Base-by-base conservation (phyloP, 2,888 invertebrate genomes). In the Azorinus chamasolen region DNA sequence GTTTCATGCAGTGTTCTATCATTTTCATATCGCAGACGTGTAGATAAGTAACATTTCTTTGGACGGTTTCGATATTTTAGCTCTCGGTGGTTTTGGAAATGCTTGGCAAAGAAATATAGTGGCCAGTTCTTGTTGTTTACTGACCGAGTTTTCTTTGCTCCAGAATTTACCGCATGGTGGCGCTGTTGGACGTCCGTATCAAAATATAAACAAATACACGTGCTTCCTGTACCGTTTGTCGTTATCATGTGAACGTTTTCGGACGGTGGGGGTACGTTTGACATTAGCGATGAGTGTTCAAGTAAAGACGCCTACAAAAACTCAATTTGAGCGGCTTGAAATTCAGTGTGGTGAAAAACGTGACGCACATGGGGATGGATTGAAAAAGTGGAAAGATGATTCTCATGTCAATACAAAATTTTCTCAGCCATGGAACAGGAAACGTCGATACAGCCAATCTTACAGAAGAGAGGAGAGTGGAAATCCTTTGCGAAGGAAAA, bases 261-360 rank as follows among this genome's bases (percentile, higher is more conserved):
- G 10, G 32, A 4, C 4, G 32, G 32, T 32, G 32, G 10, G 32
- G 4, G 32, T 32, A 32, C 5, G n/a, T n/a, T n/a, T n/a, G 32
- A 32, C 32, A 46, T 59, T 27, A 32, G 22, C 53, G 46, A 91
- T 91, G 91, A 91, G 91, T 83, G 89, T 90, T 1, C 87, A 89
- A 63, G 86, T 90, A 45, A 91, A 90, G 79, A 89, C 89, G 5
- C 89, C 90, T 18, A 87, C 89, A 25, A 83, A 83, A 50, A 79
- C 87, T 68, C 87, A 86, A 70, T 89, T 89, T 81, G 88, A 87
- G 55, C 85, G 83, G 62, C 37, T 73, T 12, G 87, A 87, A 76
- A 87, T 88, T 53, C 85, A 79, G 32, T 89, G 88, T 81, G 86
- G 89, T 95, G 96, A 83, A 24, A 74, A 81, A 65, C 80, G 72